Percentiles rank a stretch among this genome's conserved stretches.
These are phyloP conservation scores for Phalacrocorax aristotelis DNA, from an alignment of 2,113 vertebrate genomes.

Conservation along the genomic window DNA sequence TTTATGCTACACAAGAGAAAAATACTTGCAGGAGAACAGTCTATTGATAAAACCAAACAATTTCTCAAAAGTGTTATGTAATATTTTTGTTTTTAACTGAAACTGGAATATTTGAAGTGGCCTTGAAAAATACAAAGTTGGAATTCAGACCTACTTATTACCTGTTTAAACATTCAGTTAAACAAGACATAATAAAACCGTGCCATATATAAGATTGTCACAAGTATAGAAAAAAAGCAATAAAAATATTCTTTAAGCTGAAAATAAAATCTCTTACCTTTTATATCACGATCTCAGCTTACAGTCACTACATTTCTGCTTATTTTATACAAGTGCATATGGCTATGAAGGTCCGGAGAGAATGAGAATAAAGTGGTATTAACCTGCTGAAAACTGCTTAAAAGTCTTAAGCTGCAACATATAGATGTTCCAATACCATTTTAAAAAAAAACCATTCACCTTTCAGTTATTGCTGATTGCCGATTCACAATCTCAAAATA, in stretches of 20 bases:
- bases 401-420: constrained; percentile 77
- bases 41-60: constrained; percentile 29
- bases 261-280: constrained; percentile 83
- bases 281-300: constrained; percentile 79
- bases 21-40: constrained; percentile 14
- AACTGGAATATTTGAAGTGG: neutral
- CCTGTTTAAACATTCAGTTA: constrained; percentile 38
- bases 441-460: constrained; percentile 68
- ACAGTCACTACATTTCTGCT: constrained; percentile 80
- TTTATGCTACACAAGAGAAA: constrained; percentile 22
- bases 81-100: neutral
- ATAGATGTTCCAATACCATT: constrained; percentile 80
- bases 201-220: constrained; percentile 43
- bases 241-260: constrained; percentile 75
- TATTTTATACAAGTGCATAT: constrained; percentile 83
- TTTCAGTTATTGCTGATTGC: constrained; percentile 73
- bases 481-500: constrained; percentile 66
- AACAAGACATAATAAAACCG: constrained; percentile 22
- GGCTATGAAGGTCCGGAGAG: constrained; percentile 78
- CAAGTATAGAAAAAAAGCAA: constrained; percentile 44
- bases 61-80: neutral
- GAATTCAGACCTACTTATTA: constrained; percentile 14
- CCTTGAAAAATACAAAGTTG: constrained; percentile 14
- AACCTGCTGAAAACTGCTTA: constrained; percentile 80
- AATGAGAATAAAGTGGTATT: constrained; percentile 79